phyloP scores from a whole-genome alignment of 1,140 invertebrate species.

The Cyphomyrmex costatus region DNA sequence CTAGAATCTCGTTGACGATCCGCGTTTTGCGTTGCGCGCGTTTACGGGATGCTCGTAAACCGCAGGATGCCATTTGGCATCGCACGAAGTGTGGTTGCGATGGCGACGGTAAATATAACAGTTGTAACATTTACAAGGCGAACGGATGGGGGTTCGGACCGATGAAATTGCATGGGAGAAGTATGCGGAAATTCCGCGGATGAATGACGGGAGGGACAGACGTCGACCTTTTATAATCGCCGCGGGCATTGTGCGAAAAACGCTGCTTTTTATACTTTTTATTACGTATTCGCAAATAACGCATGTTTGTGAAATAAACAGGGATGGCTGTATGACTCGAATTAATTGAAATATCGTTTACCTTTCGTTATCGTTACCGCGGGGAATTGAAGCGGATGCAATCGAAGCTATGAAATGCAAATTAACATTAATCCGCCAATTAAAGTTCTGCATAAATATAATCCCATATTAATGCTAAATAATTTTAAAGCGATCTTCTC shows the following conservation, averaged over 20 bases:
- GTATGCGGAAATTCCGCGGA: neutral
- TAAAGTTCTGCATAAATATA: neutral
- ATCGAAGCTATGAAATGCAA: neutral
- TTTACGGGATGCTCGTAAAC: conserved; percentile 27
- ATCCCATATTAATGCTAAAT: neutral
- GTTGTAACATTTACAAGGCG: neutral
- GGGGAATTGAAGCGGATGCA: neutral
- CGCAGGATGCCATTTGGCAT: conserved; percentile 35
- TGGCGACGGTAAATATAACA: conserved; percentile 8
- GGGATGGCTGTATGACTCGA: neutral
- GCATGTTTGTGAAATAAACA: neutral
- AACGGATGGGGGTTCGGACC: neutral
- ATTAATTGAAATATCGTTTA: conserved; percentile 48
- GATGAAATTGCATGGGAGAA: conserved; percentile 28
- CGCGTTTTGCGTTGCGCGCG: conserved; percentile 16
- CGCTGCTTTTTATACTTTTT: neutral
- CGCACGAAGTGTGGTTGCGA: neutral
- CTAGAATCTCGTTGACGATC: conserved; percentile 12
- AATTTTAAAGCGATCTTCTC: neutral
- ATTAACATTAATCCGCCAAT: neutral
- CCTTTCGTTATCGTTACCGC: neutral
- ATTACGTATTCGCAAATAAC: neutral
- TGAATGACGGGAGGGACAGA: conserved; percentile 20
- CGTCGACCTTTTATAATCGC: neutral
- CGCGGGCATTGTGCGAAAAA: conserved; percentile 13